Percentiles rank a stretch among this genome's conserved stretches.
These are phyloP conservation scores for Drosophila micromelanica DNA, from an alignment of 1,140 invertebrate species.

Conservation along the genomic window DNA sequence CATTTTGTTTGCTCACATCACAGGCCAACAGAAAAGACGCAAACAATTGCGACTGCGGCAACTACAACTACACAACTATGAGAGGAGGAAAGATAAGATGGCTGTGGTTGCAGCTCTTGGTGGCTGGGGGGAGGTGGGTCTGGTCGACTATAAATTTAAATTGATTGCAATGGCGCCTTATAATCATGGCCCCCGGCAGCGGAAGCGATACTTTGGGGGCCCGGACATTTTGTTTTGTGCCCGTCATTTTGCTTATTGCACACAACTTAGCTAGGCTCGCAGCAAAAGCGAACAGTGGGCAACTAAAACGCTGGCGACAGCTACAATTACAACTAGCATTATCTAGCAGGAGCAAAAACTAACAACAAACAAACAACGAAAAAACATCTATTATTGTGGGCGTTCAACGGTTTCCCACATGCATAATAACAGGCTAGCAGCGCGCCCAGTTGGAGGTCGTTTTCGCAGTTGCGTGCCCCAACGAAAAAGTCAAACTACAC, in stretches of 20 bases:
- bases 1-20: slow-evolving; percentile 84
- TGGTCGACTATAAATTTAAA: slow-evolving; percentile 27
- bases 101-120: slow-evolving; percentile 5
- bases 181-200: slow-evolving; percentile 52
- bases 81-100: slow-evolving; percentile 35
- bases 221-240: slow-evolving; percentile 84
- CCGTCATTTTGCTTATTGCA: slow-evolving; percentile 84
- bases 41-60: slow-evolving; percentile 28
- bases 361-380: slow-evolving; percentile 53
- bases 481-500: slow-evolving; percentile 38
- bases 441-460: slow-evolving; percentile 26
- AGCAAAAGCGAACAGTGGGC: slow-evolving; percentile 44
- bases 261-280: slow-evolving; percentile 69
- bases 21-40: slow-evolving; percentile 75
- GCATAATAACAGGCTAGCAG: slow-evolving; percentile 78
- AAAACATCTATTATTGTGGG: slow-evolving; percentile 82
- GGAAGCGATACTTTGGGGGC: slow-evolving; percentile 54
- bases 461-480: slow-evolving; percentile 21
- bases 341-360: slow-evolving; percentile 44
- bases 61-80: slow-evolving; percentile 26
- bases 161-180: slow-evolving; percentile 54
- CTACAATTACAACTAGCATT: slow-evolving; percentile 54
- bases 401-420: slow-evolving; percentile 84
- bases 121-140: not conserved
- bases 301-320: slow-evolving; percentile 18